Conservation (phyloP, 2,113 vertebrate genomes). For the Crotalus horridus region DNA sequence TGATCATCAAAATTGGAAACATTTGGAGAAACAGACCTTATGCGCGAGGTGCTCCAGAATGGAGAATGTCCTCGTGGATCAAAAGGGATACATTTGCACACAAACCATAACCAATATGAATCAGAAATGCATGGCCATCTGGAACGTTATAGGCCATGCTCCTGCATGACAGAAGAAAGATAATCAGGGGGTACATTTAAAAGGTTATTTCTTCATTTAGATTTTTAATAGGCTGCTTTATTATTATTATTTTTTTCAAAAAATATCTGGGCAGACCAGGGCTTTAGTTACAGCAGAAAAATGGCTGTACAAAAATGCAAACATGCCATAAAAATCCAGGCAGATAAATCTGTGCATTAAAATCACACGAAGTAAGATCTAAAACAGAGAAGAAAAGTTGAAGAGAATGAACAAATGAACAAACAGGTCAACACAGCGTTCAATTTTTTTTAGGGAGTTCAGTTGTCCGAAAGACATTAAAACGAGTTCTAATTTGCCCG, state of each 20-base stretch:
- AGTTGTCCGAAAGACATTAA: background rate
- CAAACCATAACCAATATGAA: background rate
- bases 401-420: background rate
- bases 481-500: background rate
- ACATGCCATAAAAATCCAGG: background rate
- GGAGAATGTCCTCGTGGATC: constrained; percentile 3
- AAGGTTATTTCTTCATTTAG: background rate
- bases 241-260: background rate
- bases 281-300: background rate
- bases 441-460: background rate
- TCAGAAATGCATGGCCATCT: background rate
- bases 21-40: constrained; percentile 54
- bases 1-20: constrained; percentile 70
- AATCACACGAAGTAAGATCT: background rate
- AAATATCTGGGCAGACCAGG: background rate
- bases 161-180: background rate
- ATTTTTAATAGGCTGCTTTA: background rate
- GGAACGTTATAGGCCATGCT: background rate
- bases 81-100: rapidly evolving
- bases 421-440: background rate
- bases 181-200: constrained; percentile 8
- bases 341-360: background rate
- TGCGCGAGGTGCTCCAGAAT: constrained; percentile 25
- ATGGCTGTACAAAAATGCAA: background rate
- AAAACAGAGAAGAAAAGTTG: background rate